Percentiles rank a stretch among this genome's conserved stretches.
Conservation (phyloP, 2,113 vertebrate genomes). For the Bambusicola thoracicus region DNA sequence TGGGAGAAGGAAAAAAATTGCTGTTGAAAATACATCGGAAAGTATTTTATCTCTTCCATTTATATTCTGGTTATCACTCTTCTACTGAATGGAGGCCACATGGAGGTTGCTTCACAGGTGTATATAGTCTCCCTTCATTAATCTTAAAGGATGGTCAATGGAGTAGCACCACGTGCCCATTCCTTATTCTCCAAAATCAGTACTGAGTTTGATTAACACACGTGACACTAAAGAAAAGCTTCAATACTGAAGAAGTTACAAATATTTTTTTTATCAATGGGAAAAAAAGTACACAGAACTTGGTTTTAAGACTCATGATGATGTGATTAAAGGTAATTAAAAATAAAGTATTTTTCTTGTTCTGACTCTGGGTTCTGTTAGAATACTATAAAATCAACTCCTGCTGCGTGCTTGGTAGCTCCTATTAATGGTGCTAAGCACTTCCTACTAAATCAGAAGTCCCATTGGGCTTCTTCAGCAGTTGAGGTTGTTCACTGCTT, state of each 20-base stretch:
- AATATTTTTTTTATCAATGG: background rate
- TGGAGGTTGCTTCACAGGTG: background rate
- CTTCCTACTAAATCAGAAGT: constrained; percentile 20
- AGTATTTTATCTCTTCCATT: background rate
- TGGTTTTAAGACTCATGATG: background rate
- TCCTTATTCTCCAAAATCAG: background rate
- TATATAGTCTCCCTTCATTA: background rate
- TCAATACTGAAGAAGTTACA: background rate
- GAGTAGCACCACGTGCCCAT: background rate
- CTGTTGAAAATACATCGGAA: background rate
- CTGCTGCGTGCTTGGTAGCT: background rate
- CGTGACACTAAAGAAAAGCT: background rate
- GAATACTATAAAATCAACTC: background rate
- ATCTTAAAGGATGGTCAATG: background rate
- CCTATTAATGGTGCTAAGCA: background rate
- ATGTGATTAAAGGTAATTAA: background rate
- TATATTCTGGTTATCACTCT: background rate
- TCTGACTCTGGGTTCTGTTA: background rate
- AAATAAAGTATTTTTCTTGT: background rate
- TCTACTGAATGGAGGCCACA: background rate
- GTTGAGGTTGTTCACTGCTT: background rate
- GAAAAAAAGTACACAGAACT: background rate
- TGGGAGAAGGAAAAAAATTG: background rate
- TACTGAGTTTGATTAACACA: background rate
- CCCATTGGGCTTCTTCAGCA: constrained; percentile 8